phyloP scores from a whole-genome alignment of 2,113 vertebrate genomes.

The Poeciliopsis retropinna region DNA sequence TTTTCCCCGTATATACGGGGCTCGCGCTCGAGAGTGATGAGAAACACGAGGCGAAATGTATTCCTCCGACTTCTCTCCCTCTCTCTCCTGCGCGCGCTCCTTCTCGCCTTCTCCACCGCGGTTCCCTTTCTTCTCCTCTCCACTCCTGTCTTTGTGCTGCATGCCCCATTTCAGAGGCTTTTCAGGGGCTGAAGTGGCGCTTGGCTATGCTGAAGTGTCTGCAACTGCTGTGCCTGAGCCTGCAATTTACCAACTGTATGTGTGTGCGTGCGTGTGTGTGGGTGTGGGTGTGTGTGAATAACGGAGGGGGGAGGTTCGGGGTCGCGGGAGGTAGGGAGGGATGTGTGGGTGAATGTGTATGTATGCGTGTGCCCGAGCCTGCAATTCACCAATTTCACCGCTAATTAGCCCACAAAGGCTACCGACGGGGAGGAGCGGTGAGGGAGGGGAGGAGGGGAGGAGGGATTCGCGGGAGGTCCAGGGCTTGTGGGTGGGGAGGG shows the following conservation, averaged over 20 bases:
- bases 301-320: constrained; percentile 17
- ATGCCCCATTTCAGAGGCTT: constrained; percentile 75
- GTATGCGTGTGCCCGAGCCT: constrained; percentile 79
- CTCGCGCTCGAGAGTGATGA: constrained; percentile 24
- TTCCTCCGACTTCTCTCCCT: constrained; percentile 22
- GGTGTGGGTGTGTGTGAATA: constrained; percentile 37
- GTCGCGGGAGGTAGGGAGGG: constrained; percentile 19
- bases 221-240: constrained; percentile 78
- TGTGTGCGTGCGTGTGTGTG: constrained; percentile 46
- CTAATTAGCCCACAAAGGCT: constrained; percentile 85
- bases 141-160: constrained; percentile 67
- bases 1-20: background rate
- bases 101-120: constrained; percentile 41
- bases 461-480: constrained; percentile 68
- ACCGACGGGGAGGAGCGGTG: constrained; percentile 67
- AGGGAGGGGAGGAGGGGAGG: constrained; percentile 53
- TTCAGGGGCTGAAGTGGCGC: constrained; percentile 82
- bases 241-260: constrained; percentile 75
- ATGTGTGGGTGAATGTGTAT: constrained; percentile 54
- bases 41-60: constrained; percentile 30
- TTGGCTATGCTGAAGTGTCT: constrained; percentile 82
- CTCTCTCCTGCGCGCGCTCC: background rate
- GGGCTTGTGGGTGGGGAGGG: constrained; percentile 52
- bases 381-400: constrained; percentile 87
- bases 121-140: constrained; percentile 61